These are phyloP conservation scores for Mesodorylaimus sp. DNA, from an alignment of 2,888 invertebrate genomes.

Conservation along the genomic window DNA sequence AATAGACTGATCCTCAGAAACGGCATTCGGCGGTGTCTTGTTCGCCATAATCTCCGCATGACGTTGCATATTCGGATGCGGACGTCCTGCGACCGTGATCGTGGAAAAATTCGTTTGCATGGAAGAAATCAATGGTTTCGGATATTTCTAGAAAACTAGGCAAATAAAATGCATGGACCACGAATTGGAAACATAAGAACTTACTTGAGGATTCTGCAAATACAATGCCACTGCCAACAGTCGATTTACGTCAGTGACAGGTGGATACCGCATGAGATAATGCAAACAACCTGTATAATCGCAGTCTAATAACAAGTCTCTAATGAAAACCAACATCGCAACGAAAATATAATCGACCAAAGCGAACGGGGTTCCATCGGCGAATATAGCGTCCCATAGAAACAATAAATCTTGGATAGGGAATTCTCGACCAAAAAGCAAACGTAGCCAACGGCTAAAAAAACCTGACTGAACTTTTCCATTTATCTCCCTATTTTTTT, in stretches of 20 bases:
- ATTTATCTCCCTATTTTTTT: conserved; percentile 3
- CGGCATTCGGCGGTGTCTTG: too few relatives aligned
- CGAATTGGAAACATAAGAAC: too few relatives aligned
- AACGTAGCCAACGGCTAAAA: conserved; percentile 57
- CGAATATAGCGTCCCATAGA: conserved; percentile 65
- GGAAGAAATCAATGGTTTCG: conserved; percentile 23
- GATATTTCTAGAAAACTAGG: conserved; percentile 26
- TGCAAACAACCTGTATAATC: conserved; percentile 48
- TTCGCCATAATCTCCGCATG: too few relatives aligned
- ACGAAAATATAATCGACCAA: conserved; percentile 51
- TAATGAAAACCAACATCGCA: conserved; percentile 54
- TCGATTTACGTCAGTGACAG: conserved; percentile 43
- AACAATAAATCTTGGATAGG: conserved; percentile 53
- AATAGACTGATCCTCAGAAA: too few relatives aligned
- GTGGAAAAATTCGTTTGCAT: conserved; percentile 17
- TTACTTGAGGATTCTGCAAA: conserved; percentile 36
- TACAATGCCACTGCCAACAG: conserved; percentile 46
- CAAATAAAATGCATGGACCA: neutral
- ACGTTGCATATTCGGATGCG: conserved; percentile 20
- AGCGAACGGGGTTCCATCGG: conserved; percentile 41
- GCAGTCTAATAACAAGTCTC: conserved; percentile 43
- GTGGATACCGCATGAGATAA: conserved; percentile 49
- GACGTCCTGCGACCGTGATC: conserved; percentile 19
- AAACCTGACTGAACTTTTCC: conserved; percentile 10
- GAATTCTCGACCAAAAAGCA: conserved; percentile 66